Conservation (phyloP, 2,888 invertebrate genomes). For the Stegophylla sp. region DNA sequence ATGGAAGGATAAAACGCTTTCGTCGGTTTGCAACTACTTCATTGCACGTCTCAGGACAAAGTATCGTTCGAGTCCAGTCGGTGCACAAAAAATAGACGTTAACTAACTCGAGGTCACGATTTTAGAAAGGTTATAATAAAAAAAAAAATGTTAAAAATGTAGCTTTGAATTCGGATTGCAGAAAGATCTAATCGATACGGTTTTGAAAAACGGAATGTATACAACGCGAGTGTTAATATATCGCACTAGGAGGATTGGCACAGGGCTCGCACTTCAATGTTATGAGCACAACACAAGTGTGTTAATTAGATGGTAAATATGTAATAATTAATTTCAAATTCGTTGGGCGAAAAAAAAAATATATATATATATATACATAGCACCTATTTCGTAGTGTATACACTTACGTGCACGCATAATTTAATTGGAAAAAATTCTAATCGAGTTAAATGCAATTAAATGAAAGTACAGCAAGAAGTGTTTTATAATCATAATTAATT, state of each 20-base stretch:
- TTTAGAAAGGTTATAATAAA: neutral
- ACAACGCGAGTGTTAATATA: neutral
- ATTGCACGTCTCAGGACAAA: neutral
- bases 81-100: neutral
- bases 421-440: too few relatives aligned
- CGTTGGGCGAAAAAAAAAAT: too few relatives aligned
- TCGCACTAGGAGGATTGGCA: neutral
- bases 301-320: too few relatives aligned
- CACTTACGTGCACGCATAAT: too few relatives aligned
- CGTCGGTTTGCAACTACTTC: neutral
- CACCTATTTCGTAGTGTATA: too few relatives aligned
- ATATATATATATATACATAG: too few relatives aligned
- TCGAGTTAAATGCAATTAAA: too few relatives aligned
- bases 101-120: neutral
- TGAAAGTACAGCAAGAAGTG: too few relatives aligned
- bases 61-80: neutral
- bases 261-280: neutral
- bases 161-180: conserved; percentile 18
- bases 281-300: neutral
- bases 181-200: conserved; percentile 12
- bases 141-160: conserved; percentile 8
- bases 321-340: too few relatives aligned
- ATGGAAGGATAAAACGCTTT: neutral
- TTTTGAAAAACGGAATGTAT: neutral
- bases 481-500: too few relatives aligned